Evolutionary conservation across 2,888 invertebrate species (phyloP), one percentile per base, ranked within the genome.

Genomic region (Coremacera marginata): DNA sequence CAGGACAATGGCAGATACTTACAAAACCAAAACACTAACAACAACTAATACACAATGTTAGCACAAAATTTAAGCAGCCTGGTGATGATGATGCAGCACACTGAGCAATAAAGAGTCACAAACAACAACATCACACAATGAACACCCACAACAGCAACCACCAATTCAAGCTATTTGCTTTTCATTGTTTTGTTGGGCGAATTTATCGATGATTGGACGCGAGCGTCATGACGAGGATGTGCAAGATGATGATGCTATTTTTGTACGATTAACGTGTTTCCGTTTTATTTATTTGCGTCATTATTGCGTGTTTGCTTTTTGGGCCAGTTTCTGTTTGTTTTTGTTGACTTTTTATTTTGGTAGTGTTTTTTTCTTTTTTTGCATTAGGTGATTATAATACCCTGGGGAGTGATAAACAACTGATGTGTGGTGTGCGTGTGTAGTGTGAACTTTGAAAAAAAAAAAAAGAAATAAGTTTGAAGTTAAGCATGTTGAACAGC

Each of bases 301-400:
- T 70, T 63, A 62, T 70, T 67, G 22, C 37, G 52, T 75, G 52
- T 44, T 44, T 57, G 62, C 68, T 62, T 34, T 70, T 68, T 73
- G 68, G 51, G 71, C 51, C 27, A 60, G 22, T 72, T 49, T n/a
- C 63, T 72, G 44, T 71, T 16, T 51, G 27, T 52, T 49, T 27
- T 31, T 34, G 55, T 19, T 49, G 44, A 8, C 37, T 49, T 44
- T 25, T 19, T 44, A 67, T 49, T 14, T 68, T 65, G 65, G n/a
- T n/a, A n/a, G n/a, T n/a, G n/a, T n/a, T n/a, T n/a, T n/a, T n/a
- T 11, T 65, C 5, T 16, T 19, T 34, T 27, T 31, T 51, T 63
- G 22, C 68, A 74, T 72, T 22, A 37, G 70, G 68, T 73, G 77
- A 77, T 77, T 79, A 79, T 70, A 79, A 72, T 52, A 63, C 79